Evolutionary conservation across 2,888 invertebrate genomes (phyloP), one percentile per base, ranked within the genome.

Genomic region (Papilio demoleus): DNA sequence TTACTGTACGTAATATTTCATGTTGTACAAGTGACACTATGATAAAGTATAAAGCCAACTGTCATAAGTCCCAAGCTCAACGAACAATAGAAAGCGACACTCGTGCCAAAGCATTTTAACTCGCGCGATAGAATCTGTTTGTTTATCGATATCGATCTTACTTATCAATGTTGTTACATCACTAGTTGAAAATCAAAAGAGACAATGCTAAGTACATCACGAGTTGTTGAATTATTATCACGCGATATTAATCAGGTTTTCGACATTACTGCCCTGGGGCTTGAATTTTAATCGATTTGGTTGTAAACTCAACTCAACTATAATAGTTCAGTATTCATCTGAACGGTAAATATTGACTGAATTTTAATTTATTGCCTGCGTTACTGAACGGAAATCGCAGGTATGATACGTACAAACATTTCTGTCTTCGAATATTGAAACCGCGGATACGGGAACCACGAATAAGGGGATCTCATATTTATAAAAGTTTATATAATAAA

Each of bases 161-260:
- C 65, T 65, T 69, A 69, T 69, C 69, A 36, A 65, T 61, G 50
- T 65, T 45, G 69, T 69, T 62, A 65, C 53, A 69, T 69, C 69
- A 65, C 65, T 56, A 59, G 60, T 61, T 65, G 22, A 42, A 65
- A 65, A 69, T 69, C 65, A 65, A 65, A 65, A 42, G 65, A 65
- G 65, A 69, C 65, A 69, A 69, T 61, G 45, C 60, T 65, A 61
- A 65, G 56, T 65, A 56, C 69, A 69, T 65, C 65, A 65, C 65
- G 69, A 65, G 61, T 53, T 53, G 61, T 69, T 69, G 65, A 69
- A 69, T 69, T 65, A 61, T 69, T 69, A 69, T 69, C 69, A 42
- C 60, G 69, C 69, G 56, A 69, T 69, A 69, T 65, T 53, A 65
- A 69, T 69, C 69, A 40, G 47, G 64, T 65, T 69, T 59, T 60